Evolutionary conservation across 23 tunicate genomes (phyloP).

Genomic region (Styela plicata): DNA sequence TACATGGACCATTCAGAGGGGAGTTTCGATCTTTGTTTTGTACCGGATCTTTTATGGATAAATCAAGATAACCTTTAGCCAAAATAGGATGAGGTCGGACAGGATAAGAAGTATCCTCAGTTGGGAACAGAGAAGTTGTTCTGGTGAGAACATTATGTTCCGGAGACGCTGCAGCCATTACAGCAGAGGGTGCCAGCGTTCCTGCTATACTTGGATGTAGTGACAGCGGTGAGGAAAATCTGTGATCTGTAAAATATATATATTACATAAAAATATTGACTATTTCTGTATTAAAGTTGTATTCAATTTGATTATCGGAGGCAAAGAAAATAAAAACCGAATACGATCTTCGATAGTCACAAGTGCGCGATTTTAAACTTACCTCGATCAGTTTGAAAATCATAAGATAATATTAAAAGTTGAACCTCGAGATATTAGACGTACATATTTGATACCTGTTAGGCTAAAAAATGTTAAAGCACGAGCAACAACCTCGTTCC

Average conservation of each 20-base stretch:
- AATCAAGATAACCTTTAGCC: background rate
- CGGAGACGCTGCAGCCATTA: background rate
- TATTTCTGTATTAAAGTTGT: background rate
- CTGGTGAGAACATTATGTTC: background rate
- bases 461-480: too few relatives aligned
- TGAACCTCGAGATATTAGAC: too few relatives aligned
- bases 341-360: too few relatives aligned
- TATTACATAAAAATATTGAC: too few relatives aligned
- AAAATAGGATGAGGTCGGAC: background rate
- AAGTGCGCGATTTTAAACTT: too few relatives aligned
- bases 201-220: slow-evolving; percentile 5
- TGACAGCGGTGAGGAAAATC: background rate
- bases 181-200: background rate
- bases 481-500: too few relatives aligned
- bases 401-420: too few relatives aligned
- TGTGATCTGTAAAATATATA: slow-evolving; percentile 21
- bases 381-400: too few relatives aligned
- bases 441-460: too few relatives aligned
- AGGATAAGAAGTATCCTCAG: background rate
- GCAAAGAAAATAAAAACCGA: background rate
- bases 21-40: background rate
- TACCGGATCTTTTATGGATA: background rate
- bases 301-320: background rate
- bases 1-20: background rate
- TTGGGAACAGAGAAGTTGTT: slow-evolving; percentile 11